phyloP scores from a whole-genome alignment of 2,888 invertebrate species.

The Belgica antarctica region DNA sequence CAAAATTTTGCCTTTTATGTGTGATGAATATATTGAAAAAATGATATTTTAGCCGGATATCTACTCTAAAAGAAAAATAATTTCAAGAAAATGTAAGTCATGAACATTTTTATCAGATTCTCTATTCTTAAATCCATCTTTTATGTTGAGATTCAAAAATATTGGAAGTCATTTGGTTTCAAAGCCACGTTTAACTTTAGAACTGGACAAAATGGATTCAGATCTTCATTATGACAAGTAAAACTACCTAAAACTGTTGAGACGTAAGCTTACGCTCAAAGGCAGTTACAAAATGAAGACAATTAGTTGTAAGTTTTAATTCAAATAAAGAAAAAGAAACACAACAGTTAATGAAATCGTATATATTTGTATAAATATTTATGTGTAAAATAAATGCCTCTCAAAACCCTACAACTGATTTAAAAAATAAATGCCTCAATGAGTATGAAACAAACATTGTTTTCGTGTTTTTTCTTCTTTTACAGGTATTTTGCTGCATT shows the following conservation, averaged over 20 bases:
- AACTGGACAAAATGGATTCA: too few relatives aligned
- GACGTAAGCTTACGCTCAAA: too few relatives aligned
- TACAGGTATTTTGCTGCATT: too few relatives aligned
- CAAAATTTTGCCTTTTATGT: conserved; percentile 22
- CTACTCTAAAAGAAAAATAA: background rate
- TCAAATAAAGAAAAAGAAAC: conserved; percentile 12
- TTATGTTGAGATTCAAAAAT: too few relatives aligned
- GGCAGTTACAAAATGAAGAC: too few relatives aligned
- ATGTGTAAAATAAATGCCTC: conserved; percentile 55
- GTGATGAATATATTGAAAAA: conserved; percentile 26
- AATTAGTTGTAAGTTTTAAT: background rate
- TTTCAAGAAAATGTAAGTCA: background rate
- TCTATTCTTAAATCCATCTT: too few relatives aligned
- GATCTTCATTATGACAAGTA: too few relatives aligned
- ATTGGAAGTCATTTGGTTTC: too few relatives aligned
- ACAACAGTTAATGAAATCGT: conserved; percentile 21
- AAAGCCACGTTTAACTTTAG: too few relatives aligned
- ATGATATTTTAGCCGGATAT: background rate
- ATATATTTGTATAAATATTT: conserved; percentile 42
- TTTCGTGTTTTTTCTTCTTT: too few relatives aligned
- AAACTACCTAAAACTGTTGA: too few relatives aligned
- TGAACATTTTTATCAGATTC: too few relatives aligned
- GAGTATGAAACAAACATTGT: background rate
- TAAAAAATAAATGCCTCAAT: conserved; percentile 7
- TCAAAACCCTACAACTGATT: background rate